Conservation (phyloP, 2,888 invertebrate species). For the Syritta pipiens region DNA sequence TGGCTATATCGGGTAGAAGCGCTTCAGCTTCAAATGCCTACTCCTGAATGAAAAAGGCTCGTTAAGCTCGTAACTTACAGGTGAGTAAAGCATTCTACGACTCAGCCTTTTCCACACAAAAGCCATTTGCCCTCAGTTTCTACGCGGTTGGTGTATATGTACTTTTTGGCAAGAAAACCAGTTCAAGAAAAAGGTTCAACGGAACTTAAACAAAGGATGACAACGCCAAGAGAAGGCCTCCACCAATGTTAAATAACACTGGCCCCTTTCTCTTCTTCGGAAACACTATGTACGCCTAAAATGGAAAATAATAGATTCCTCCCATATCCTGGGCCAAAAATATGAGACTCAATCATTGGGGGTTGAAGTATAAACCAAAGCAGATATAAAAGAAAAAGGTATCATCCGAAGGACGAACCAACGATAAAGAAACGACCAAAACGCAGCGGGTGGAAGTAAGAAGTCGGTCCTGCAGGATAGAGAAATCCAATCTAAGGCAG, state of each 20-base stretch:
- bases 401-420: slow-evolving; percentile 25
- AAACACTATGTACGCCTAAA: slow-evolving; percentile 10
- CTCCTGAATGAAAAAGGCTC: slow-evolving; percentile 10
- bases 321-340: slow-evolving; percentile 5
- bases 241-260: no score
- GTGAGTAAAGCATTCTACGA: slow-evolving; percentile 33
- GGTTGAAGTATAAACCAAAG: slow-evolving; percentile 2
- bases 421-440: slow-evolving; percentile 28
- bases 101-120: background rate
- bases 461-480: no score
- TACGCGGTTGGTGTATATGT: background rate
- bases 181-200: slow-evolving; percentile 10
- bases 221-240: no score
- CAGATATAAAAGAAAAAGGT: background rate
- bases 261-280: slow-evolving; percentile 5
- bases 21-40: slow-evolving; percentile 35
- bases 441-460: background rate
- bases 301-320: slow-evolving; percentile 48
- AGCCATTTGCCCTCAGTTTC: background rate
- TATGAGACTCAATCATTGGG: slow-evolving; percentile 17
- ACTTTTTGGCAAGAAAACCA: slow-evolving; percentile 3
- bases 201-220: slow-evolving; percentile 34
- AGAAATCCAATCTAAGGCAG: slow-evolving; percentile 45
- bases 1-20: slow-evolving; percentile 25
- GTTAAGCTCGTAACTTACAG: slow-evolving; percentile 50